Conservation (phyloP, 1,140 invertebrate species). For the Calephelis nemesis region DNA sequence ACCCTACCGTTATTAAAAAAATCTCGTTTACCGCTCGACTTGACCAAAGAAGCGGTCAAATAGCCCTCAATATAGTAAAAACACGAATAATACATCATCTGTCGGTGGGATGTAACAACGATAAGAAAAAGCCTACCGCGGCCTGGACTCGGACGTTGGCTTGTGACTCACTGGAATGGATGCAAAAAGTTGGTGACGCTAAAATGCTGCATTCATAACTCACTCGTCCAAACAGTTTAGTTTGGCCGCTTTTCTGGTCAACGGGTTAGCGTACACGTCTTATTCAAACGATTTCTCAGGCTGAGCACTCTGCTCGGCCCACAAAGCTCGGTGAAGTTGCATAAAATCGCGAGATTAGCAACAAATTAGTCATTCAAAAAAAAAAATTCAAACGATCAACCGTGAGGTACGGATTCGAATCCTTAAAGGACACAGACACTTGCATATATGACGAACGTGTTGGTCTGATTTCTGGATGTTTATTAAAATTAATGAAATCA, state of each 20-base stretch:
- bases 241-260: too few species aligned
- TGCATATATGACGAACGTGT: too few species aligned
- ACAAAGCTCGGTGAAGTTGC: too few species aligned
- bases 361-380: too few species aligned
- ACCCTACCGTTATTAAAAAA: too few species aligned
- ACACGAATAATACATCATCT: constrained; percentile 13
- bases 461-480: too few species aligned
- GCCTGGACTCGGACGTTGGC: constrained; percentile 43
- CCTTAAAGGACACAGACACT: not conserved
- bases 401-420: not conserved
- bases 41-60: not conserved
- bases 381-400: not conserved
- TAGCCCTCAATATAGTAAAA: not conserved
- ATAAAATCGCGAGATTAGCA: too few species aligned
- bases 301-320: too few species aligned
- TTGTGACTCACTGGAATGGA: constrained; percentile 43
- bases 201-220: constrained; percentile 40
- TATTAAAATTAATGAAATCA: too few species aligned
- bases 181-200: constrained; percentile 32
- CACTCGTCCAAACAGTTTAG: too few species aligned
- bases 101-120: constrained; percentile 18
- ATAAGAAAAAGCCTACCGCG: constrained; percentile 3
- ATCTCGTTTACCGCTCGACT: not conserved
- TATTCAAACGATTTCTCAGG: not conserved
- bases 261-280: too few species aligned